Evolutionary conservation across 37 sponge, comb jelly and placozoan genomes (phyloP).

Genomic region (Bolinopsis microptera): DNA sequence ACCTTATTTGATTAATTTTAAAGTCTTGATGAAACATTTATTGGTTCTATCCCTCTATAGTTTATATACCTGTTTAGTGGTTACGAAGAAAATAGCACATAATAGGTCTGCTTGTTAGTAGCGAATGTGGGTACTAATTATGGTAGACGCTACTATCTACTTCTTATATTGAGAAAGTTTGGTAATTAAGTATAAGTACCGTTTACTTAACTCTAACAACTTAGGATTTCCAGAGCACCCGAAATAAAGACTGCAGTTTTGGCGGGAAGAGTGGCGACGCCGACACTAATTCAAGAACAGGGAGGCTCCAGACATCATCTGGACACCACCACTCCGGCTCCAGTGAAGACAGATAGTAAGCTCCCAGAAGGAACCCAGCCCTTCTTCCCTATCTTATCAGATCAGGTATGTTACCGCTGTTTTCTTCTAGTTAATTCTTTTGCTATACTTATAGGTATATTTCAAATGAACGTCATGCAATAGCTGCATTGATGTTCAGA

Average conservation of each 20-base stretch:
- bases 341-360: background rate
- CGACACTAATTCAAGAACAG: background rate
- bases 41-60: too few relatives aligned
- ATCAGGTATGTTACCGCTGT: background rate
- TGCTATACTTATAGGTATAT: background rate
- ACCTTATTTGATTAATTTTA: background rate
- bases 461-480: too few relatives aligned
- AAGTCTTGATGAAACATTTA: background rate
- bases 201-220: slow-evolving; percentile 24
- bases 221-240: slow-evolving; percentile 12
- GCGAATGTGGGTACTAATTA: too few relatives aligned
- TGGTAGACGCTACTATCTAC: too few relatives aligned
- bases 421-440: background rate
- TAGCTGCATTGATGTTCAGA: too few relatives aligned
- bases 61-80: too few relatives aligned
- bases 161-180: too few relatives aligned
- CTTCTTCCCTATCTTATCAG: slow-evolving; percentile 9
- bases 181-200: too few relatives aligned
- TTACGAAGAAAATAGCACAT: too few relatives aligned
- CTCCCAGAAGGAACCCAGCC: slow-evolving; percentile 17
- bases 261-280: slow-evolving; percentile 3
- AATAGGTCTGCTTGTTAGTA: too few relatives aligned
- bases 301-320: slow-evolving; percentile 40
- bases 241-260: slow-evolving; percentile 17
- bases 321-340: slow-evolving; percentile 6